Evolutionary conservation across 2,888 invertebrate species (phyloP).

Genomic region (Molorchus minor): DNA sequence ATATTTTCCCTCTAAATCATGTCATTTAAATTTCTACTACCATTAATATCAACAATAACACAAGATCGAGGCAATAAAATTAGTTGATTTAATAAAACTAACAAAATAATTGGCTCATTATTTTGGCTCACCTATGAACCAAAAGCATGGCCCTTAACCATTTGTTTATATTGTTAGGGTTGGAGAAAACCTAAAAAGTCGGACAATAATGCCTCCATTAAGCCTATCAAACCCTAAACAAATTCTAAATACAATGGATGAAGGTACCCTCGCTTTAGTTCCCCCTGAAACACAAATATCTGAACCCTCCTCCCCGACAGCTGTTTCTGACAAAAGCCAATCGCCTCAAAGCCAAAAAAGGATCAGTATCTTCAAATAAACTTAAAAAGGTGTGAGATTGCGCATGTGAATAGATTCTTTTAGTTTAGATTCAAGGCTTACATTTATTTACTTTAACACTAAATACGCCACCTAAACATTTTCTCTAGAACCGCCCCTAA

Average conservation of each 20-base stretch:
- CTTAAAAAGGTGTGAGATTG: conserved; percentile 64
- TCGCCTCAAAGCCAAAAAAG: conserved; percentile 65
- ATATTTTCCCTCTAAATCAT: too few species aligned
- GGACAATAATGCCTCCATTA: conserved; percentile 76
- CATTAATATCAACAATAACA: too few species aligned
- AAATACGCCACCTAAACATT: conserved; percentile 3
- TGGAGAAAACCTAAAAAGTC: conserved; percentile 83
- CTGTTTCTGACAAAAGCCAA: conserved; percentile 66
- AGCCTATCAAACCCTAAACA: conserved; percentile 67
- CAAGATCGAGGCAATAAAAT: too few species aligned
- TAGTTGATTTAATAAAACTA: too few species aligned
- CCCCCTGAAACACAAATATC: conserved; percentile 59
- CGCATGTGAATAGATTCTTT: conserved; percentile 49
- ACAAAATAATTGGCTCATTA: too few species aligned
- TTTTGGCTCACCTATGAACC: conserved; percentile 19
- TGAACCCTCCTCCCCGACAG: conserved; percentile 63
- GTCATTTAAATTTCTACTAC: too few species aligned
- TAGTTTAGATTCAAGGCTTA: conserved; percentile 42
- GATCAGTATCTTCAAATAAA: conserved; percentile 65
- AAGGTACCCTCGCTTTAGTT: conserved; percentile 60
- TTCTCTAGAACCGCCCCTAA: conserved; percentile 2
- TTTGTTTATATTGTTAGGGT: conserved; percentile 66
- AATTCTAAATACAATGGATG: conserved; percentile 62
- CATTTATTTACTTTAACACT: conserved; percentile 23
- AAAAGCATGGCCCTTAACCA: conserved; percentile 47